These are phyloP conservation scores for Lycocerus yunnanus DNA, from an alignment of 2,888 invertebrate species.

Conservation along the genomic window DNA sequence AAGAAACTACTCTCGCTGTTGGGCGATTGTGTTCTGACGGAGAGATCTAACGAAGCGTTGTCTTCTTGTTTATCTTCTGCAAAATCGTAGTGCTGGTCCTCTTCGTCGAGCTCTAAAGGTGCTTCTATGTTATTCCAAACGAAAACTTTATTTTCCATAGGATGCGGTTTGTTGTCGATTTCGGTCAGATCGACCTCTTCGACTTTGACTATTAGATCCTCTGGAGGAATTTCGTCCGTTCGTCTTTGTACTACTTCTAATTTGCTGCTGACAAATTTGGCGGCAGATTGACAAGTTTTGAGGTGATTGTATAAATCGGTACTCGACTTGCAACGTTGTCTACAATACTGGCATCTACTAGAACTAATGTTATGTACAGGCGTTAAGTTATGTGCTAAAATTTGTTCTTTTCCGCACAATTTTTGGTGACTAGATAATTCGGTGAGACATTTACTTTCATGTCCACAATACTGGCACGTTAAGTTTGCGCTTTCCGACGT, in stretches of 20 bases:
- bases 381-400: constrained; percentile 38
- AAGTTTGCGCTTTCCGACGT: constrained; percentile 69
- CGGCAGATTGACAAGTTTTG: constrained; percentile 69
- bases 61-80: constrained; percentile 52
- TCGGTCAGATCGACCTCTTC: constrained; percentile 38
- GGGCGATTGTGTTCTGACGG: constrained; percentile 53
- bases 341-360: constrained; percentile 83
- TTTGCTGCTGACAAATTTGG: constrained; percentile 42
- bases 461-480: constrained; percentile 71
- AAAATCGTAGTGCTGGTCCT: constrained; percentile 48
- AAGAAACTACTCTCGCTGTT: constrained; percentile 48
- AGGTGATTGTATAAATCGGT: constrained; percentile 77
- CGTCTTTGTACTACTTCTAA: constrained; percentile 50
- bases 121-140: constrained; percentile 76
- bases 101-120: constrained; percentile 50
- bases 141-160: constrained; percentile 81
- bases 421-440: constrained; percentile 82
- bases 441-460: constrained; percentile 79
- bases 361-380: constrained; percentile 64
- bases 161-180: constrained; percentile 62
- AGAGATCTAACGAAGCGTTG: constrained; percentile 50
- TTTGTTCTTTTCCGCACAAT: constrained; percentile 61
- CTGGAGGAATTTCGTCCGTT: constrained; percentile 1
- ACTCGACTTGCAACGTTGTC: constrained; percentile 85
- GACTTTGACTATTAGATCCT: constrained; percentile 24